Conservation (phyloP, 2,888 invertebrate genomes). For the Tanypteryx hageni region DNA sequence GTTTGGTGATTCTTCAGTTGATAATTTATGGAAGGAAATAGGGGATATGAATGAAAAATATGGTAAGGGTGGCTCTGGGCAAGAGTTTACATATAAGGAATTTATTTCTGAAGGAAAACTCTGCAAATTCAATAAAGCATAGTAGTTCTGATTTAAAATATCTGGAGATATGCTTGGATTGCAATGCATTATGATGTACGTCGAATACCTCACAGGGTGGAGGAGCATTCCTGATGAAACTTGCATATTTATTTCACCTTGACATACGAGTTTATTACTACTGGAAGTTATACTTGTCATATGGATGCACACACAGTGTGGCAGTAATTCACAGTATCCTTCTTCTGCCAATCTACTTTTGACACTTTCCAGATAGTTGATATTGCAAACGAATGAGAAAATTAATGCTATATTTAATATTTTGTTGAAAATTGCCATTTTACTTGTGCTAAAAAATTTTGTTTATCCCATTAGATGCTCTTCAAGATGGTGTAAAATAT, state of each 20-base stretch:
- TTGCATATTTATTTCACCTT: neutral
- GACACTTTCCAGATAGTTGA: too few relatives aligned
- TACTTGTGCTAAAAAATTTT: too few relatives aligned
- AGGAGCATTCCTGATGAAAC: neutral
- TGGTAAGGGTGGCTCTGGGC: neutral
- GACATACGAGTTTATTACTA: neutral
- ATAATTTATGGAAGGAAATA: neutral
- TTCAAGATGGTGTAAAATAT: too few relatives aligned
- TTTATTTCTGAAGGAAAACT: neutral
- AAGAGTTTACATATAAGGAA: neutral
- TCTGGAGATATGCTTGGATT: neutral
- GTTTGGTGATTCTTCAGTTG: neutral
- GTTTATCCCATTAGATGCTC: too few relatives aligned
- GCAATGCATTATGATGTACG: neutral
- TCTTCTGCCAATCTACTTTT: neutral
- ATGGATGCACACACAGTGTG: neutral
- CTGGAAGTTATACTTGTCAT: neutral
- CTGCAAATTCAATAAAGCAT: neutral
- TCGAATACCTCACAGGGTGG: neutral
- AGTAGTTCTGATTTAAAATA: neutral
- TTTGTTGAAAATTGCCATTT: too few relatives aligned
- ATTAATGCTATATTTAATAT: too few relatives aligned
- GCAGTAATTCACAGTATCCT: neutral
- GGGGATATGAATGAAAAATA: neutral
- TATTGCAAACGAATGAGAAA: too few relatives aligned